Evolutionary conservation across 2,113 vertebrate genomes (phyloP).

Genomic region (Daboia siamensis): DNA sequence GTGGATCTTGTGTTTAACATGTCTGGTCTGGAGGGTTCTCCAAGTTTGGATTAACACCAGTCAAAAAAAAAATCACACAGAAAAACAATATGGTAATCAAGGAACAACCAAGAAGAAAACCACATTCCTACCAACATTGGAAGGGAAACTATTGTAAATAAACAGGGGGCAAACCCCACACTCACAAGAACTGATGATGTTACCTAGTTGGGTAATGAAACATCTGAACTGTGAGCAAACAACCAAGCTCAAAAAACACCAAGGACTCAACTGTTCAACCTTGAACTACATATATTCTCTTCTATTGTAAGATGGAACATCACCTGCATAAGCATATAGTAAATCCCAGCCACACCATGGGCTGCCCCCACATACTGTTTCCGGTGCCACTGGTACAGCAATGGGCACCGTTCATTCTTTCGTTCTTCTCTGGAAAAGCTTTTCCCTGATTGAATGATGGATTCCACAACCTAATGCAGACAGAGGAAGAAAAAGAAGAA

Average conservation of each 20-base stretch:
- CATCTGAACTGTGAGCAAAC: not conserved
- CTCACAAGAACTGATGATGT: not conserved
- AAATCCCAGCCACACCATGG: constrained; percentile 92
- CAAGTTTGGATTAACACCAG: not conserved
- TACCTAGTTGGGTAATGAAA: not conserved
- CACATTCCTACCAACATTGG: too few relatives aligned
- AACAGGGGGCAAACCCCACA: too few relatives aligned
- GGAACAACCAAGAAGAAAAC: not conserved
- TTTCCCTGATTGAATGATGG: constrained; percentile 89
- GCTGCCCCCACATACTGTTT: constrained; percentile 96
- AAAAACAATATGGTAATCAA: not conserved
- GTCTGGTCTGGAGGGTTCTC: not conserved
- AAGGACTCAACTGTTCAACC: not conserved
- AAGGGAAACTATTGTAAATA: too few relatives aligned
- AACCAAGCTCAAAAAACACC: not conserved
- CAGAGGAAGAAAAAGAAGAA: not conserved
- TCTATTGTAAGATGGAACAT: not conserved
- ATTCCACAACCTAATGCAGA: constrained; percentile 77
- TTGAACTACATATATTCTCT: not conserved
- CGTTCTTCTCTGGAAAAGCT: constrained; percentile 84
- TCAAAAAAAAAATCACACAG: too few relatives aligned
- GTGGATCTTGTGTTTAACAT: too few relatives aligned
- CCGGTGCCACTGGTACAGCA: constrained; percentile 94
- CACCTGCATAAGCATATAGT: constrained; percentile 91
- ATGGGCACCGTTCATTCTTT: constrained; percentile 88